Percentiles rank a stretch among this genome's conserved stretches.
phyloP scores from a whole-genome alignment of 2,113 vertebrate genomes.

The Dasyornis broadbenti region DNA sequence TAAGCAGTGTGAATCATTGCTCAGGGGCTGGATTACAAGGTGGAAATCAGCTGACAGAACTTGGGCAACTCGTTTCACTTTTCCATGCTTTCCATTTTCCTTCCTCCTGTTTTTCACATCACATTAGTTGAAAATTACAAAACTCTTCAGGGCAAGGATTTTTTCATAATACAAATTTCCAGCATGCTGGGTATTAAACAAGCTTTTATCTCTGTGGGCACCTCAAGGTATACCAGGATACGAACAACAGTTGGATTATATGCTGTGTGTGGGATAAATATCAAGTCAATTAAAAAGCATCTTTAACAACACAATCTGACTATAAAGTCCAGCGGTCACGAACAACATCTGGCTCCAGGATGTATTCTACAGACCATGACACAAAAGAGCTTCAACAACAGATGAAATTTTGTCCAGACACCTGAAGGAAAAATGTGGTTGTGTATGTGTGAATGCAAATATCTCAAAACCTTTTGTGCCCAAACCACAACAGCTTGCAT shows the following conservation, averaged over 20 bases:
- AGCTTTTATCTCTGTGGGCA: neutral
- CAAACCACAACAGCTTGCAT: neutral
- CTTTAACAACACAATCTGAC: neutral
- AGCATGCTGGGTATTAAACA: slow-evolving; percentile 8
- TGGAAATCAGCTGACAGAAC: slow-evolving; percentile 45
- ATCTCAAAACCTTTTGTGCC: neutral
- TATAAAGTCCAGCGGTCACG: neutral
- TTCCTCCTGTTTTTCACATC: slow-evolving; percentile 17
- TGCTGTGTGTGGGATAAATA: neutral
- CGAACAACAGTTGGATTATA: neutral
- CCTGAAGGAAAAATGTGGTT: neutral
- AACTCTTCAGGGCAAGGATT: neutral
- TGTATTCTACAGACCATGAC: neutral
- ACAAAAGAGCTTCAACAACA: neutral
- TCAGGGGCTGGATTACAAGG: slow-evolving; percentile 30
- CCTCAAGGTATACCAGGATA: neutral
- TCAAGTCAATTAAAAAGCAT: slow-evolving; percentile 1
- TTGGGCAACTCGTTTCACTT: slow-evolving; percentile 33
- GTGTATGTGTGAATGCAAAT: neutral
- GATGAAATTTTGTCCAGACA: neutral
- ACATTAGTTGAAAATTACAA: neutral
- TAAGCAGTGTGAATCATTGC: slow-evolving; percentile 47
- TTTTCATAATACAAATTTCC: neutral
- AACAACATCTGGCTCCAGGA: neutral
- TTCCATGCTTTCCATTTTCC: neutral